A percentile compares a stretch with the other conserved stretches of the same genome.
Conservation (phyloP, 2,113 vertebrate species). For the Pycnonotus jocosus region DNA sequence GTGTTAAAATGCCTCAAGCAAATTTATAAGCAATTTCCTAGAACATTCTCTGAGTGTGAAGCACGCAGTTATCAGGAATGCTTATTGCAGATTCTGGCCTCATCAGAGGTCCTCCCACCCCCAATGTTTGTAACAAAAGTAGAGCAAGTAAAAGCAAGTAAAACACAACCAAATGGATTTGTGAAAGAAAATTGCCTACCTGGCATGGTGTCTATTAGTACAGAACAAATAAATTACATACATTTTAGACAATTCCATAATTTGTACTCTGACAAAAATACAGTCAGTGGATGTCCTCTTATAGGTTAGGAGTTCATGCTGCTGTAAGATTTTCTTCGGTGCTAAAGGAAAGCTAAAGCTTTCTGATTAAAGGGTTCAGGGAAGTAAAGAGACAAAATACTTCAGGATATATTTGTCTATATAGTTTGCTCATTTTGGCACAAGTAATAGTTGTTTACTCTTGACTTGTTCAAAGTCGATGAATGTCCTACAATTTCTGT, state of each 20-base stretch:
- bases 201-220: background rate
- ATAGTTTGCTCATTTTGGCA: background rate
- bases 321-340: constrained; percentile 13
- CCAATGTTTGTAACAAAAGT: constrained; percentile 34
- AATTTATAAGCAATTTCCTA: constrained; percentile 62
- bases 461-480: background rate
- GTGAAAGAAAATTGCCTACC: constrained; percentile 9
- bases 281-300: background rate
- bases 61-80: constrained; percentile 22
- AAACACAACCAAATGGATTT: constrained; percentile 33
- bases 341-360: constrained; percentile 16
- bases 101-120: background rate
- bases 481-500: constrained; percentile 40
- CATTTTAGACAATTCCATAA: background rate
- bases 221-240: constrained; percentile 18
- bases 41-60: constrained; percentile 42
- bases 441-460: constrained; percentile 13
- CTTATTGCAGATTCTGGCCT: constrained; percentile 7
- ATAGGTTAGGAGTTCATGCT: constrained; percentile 35
- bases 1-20: constrained; percentile 24
- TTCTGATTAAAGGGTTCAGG: constrained; percentile 26
- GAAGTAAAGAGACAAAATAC: background rate
- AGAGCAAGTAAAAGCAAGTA: constrained; percentile 38
- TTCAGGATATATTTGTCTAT: background rate
- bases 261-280: background rate